phyloP scores from a whole-genome alignment of 2,113 vertebrate genomes.

The Dicrurus megarhynchus region DNA sequence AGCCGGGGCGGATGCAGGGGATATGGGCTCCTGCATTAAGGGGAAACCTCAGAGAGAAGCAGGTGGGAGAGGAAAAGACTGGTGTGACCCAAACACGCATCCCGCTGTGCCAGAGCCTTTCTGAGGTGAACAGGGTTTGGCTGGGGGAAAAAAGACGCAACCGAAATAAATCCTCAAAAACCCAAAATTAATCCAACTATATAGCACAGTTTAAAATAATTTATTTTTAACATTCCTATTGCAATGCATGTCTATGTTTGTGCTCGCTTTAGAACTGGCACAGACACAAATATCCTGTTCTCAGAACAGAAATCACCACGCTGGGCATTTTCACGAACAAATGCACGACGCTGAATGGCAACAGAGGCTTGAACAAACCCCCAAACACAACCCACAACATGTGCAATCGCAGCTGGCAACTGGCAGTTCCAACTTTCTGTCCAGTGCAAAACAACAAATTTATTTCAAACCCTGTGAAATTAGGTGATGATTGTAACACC shows the following conservation, averaged over 20 bases:
- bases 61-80: neutral
- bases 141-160: neutral
- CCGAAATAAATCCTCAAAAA: neutral
- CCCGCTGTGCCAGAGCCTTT: neutral
- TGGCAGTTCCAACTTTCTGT: neutral
- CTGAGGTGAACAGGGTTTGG: fast-evolving
- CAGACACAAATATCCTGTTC: neutral
- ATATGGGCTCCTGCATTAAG: fast-evolving
- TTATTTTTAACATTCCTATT: conserved; percentile 13
- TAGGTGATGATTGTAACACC: neutral
- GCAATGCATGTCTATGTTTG: neutral
- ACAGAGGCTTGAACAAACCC: neutral
- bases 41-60: too few species aligned
- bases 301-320: neutral
- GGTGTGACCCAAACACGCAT: neutral
- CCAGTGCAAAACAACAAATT: neutral
- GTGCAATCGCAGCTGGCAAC: neutral
- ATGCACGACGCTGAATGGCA: neutral
- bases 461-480: neutral
- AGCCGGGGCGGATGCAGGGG: fast-evolving
- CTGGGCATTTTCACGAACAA: neutral
- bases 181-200: neutral
- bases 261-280: neutral
- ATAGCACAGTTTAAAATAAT: neutral
- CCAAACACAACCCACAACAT: neutral